A percentile compares a stretch with the other conserved stretches of the same genome.
These are phyloP conservation scores for Hirtodrosophila histrioides DNA, from an alignment of 2,888 invertebrate species.

Conservation along the genomic window DNA sequence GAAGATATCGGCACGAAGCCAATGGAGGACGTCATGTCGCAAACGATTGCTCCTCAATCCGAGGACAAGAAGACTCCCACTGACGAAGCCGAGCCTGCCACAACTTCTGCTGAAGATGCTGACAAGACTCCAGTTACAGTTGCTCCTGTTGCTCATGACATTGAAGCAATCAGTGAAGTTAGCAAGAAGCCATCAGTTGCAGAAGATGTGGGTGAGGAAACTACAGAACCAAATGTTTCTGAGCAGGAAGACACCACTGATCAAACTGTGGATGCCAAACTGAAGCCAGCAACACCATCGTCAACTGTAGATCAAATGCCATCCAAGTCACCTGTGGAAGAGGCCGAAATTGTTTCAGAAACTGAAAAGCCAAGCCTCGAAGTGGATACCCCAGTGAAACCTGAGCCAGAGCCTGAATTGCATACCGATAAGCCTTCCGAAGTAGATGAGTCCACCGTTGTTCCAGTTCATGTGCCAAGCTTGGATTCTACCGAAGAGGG, in stretches of 20 bases:
- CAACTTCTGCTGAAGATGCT: constrained; percentile 42
- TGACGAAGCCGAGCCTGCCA: constrained; percentile 37
- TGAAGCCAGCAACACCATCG: constrained; percentile 49
- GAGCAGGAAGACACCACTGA: constrained; percentile 50
- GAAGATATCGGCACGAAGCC: constrained; percentile 56
- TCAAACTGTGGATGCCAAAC: constrained; percentile 40
- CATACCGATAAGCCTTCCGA: constrained; percentile 30
- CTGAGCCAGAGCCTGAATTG: constrained; percentile 26
- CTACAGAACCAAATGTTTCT: constrained; percentile 50
- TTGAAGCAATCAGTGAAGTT: constrained; percentile 43
- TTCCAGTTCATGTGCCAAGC: constrained; percentile 56
- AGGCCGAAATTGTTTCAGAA: constrained; percentile 33
- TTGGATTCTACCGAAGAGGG: constrained; percentile 74
- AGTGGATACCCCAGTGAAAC: constrained; percentile 39
- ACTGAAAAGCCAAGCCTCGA: constrained; percentile 46
- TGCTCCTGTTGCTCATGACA: constrained; percentile 50
- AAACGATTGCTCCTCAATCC: constrained; percentile 47
- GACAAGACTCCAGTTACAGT: constrained; percentile 44
- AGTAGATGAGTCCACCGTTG: constrained; percentile 44
- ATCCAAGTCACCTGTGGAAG: constrained; percentile 38
- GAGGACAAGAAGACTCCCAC: constrained; percentile 40
- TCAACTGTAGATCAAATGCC: constrained; percentile 31
- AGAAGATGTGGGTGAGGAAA: constrained; percentile 58
- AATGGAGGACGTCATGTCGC: constrained; percentile 56
- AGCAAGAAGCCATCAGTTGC: constrained; percentile 40